These are phyloP conservation scores for Phyllotis vaccarum DNA, from an alignment of 2,797 vertebrate species.

Conservation along the genomic window DNA sequence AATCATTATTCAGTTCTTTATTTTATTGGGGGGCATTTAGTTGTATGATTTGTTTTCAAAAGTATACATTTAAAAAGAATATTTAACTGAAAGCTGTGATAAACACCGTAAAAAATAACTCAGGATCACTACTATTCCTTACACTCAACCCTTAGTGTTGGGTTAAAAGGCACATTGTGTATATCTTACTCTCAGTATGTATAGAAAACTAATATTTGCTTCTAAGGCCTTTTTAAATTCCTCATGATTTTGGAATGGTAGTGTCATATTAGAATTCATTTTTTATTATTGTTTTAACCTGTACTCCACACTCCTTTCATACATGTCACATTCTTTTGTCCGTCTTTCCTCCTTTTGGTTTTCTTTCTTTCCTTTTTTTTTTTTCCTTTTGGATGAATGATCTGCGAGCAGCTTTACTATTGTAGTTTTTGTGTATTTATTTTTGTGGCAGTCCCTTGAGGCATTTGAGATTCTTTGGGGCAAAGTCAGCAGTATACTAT, in stretches of 20 bases:
- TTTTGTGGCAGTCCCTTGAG: constrained; percentile 29
- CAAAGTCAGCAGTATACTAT: constrained; percentile 9
- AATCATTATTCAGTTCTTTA: constrained; percentile 37
- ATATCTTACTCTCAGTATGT: constrained; percentile 41
- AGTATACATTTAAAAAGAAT: neutral
- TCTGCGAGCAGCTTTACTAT: constrained; percentile 50
- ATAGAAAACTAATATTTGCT: constrained; percentile 62
- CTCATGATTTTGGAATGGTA: neutral
- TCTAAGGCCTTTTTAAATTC: constrained; percentile 28
- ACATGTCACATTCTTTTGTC: neutral
- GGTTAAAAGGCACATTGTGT: constrained; percentile 50
- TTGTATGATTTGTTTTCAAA: constrained; percentile 66
- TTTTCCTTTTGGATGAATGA: constrained; percentile 33
- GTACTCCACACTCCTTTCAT: neutral
- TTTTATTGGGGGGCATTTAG: constrained; percentile 48
- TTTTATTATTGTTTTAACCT: constrained; percentile 10
- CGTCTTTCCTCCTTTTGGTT: neutral
- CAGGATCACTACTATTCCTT: constrained; percentile 38
- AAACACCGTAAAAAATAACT: constrained; percentile 49
- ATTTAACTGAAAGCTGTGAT: constrained; percentile 54
- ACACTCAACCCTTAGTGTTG: constrained; percentile 14
- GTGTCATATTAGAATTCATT: constrained; percentile 40
- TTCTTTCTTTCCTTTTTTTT: neutral
- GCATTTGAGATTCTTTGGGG: constrained; percentile 50
- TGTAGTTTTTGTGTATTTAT: neutral